Base-by-base conservation (phyloP, 2,888 invertebrate species). In the Eristalinus aeneus region DNA sequence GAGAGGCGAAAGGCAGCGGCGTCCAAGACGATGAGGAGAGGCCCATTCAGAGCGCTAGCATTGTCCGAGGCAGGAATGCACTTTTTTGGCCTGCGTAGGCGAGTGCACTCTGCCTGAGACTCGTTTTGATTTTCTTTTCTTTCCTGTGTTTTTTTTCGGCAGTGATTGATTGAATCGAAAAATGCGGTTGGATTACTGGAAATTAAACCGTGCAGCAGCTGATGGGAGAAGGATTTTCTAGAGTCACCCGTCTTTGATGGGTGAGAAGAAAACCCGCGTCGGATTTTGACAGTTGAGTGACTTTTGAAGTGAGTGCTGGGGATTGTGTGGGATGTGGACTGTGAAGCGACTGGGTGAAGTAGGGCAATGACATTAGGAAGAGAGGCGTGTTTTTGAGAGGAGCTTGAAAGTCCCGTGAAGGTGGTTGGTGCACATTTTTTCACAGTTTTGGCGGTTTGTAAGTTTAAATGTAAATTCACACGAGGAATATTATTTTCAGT, bases 151-250 rank as follows among this genome's bases (percentile, higher is more conserved):
- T n/a, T 0, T n/a, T 39, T 46, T 85, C 81, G 85, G 63, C 81
- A 81, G 68, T 81, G 85, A 85, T 85, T 85, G 81, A 85, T 76
- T 85, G 81, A 73, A 76, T 81, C 73, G 60, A 81, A 53, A 68
- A 81, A 81, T 81, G 75, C 46, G 79, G 60, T 67, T 32, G 46
- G 46, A 46, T 46, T 46, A 46, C 46, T 31, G 27, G 64, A 20
- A 63, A 56, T 56, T 56, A 56, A 46, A 46, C 16, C 46, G 46
- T 46, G 46, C 46, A 46, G 46, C 46, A 46, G 46, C 46, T 46
- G 46, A 16, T 46, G 46, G 46, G 46, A 46, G 46, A 16, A 16
- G 46, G 46, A 46, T 46, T 46, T 46, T 46, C 46, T 1, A 46
- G 46, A n/a, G n/a, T 39, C n/a, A 39, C 12, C 39, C 27, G 27